A percentile compares a stretch with the other conserved stretches of the same genome.
phyloP scores from a whole-genome alignment of 2,113 vertebrate species.

The Lagopus leucura region DNA sequence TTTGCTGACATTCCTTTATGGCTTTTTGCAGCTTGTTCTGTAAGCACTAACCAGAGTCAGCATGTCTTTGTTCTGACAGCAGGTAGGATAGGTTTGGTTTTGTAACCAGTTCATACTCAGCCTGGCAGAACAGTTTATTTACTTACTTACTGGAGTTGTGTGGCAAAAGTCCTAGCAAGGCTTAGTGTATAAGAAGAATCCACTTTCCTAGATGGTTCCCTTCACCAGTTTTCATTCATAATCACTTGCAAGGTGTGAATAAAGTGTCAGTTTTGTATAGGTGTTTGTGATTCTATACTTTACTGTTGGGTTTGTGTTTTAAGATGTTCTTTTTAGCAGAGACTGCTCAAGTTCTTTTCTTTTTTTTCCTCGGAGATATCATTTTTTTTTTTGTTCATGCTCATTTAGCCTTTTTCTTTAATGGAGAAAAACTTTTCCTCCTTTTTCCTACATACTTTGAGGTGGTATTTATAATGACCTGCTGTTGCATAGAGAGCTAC shows the following conservation, averaged over 20 bases:
- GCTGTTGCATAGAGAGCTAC: background rate
- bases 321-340: background rate
- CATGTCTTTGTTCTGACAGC: background rate
- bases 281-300: background rate
- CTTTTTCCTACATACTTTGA: background rate
- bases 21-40: background rate
- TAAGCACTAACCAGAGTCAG: background rate
- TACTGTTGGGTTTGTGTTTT: background rate
- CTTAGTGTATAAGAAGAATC: background rate
- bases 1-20: background rate
- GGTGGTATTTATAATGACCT: background rate
- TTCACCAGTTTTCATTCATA: background rate
- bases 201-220: background rate
- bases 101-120: background rate
- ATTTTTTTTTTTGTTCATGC: background rate
- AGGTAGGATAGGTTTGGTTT: background rate
- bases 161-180: background rate
- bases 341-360: background rate
- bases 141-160: background rate
- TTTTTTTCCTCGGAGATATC: accelerated
- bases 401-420: background rate
- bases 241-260: background rate
- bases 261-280: background rate
- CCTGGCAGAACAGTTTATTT: background rate
- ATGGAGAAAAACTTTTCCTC: background rate